phyloP scores from a whole-genome alignment of 2,888 invertebrate genomes.

The Platerodrilus igneus region DNA sequence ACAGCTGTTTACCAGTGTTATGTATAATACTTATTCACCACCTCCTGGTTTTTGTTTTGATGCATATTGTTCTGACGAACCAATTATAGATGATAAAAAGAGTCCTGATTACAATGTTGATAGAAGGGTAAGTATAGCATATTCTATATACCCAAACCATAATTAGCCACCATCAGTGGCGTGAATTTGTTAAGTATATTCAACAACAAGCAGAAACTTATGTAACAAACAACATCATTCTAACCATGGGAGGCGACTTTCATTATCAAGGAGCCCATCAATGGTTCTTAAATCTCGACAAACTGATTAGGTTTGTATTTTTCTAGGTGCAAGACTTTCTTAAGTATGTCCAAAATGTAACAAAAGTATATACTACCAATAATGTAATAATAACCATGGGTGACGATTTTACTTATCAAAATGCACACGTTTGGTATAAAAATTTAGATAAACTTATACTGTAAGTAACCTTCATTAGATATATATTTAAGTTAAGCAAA shows the following conservation, averaged over 20 bases:
- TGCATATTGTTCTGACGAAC: constrained; percentile 74
- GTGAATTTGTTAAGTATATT: constrained; percentile 42
- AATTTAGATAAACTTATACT: constrained; percentile 86
- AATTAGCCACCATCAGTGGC: constrained; percentile 38
- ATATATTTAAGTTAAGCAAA: too few species aligned
- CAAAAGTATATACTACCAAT: constrained; percentile 56
- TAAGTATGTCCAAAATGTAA: constrained; percentile 52
- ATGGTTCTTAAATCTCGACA: constrained; percentile 65
- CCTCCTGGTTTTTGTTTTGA: constrained; percentile 94
- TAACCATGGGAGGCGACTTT: constrained; percentile 73
- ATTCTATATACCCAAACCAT: background rate
- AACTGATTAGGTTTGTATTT: constrained; percentile 60
- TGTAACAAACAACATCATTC: constrained; percentile 58
- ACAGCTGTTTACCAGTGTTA: constrained; percentile 76
- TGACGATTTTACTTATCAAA: constrained; percentile 84
- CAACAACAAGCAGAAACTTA: constrained; percentile 48
- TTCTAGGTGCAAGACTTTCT: constrained; percentile 58
- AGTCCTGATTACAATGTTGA: constrained; percentile 83
- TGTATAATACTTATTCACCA: constrained; percentile 77
- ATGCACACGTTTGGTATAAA: constrained; percentile 70
- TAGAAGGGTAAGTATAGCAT: constrained; percentile 33
- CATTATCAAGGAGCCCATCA: constrained; percentile 60
- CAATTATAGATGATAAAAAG: constrained; percentile 76
- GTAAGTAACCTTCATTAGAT: constrained; percentile 50
- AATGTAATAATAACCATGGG: constrained; percentile 91